Evolutionary conservation across 2,113 vertebrate genomes (phyloP).

Genomic region (Peromyscus leucopus): DNA sequence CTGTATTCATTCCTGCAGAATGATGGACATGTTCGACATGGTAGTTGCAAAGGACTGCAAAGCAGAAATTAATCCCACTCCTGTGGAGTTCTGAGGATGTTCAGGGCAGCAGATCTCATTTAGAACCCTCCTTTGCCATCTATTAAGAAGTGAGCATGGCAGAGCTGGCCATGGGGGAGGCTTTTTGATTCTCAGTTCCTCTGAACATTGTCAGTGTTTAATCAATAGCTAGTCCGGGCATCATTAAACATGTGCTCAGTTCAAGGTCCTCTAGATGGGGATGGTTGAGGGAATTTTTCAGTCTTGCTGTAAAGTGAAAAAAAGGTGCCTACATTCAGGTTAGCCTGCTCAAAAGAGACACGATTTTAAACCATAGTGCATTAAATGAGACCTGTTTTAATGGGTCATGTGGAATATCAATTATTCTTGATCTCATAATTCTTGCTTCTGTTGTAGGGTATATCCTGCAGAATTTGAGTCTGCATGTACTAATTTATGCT

Average conservation of each 20-base stretch:
- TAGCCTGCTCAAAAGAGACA: constrained; percentile 70
- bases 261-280: constrained; percentile 75
- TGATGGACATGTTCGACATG: constrained; percentile 62
- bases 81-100: constrained; percentile 80
- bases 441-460: constrained; percentile 56
- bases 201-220: constrained; percentile 85
- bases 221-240: constrained; percentile 82
- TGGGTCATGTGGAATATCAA: constrained; percentile 68
- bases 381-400: constrained; percentile 68
- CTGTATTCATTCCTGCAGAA: constrained; percentile 64
- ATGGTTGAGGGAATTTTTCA: constrained; percentile 76
- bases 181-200: constrained; percentile 84
- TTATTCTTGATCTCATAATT: constrained; percentile 76
- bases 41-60: constrained; percentile 65
- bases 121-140: constrained; percentile 83
- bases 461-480: constrained; percentile 44
- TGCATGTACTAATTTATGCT: constrained; percentile 66
- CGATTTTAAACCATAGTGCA: constrained; percentile 57
- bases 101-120: constrained; percentile 77
- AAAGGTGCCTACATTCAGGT: constrained; percentile 63
- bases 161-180: constrained; percentile 79
- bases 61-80: constrained; percentile 80
- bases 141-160: constrained; percentile 82
- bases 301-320: constrained; percentile 70
- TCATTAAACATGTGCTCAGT: constrained; percentile 81